Evolutionary conservation across 2,888 invertebrate genomes (phyloP).

Genomic region (Scotopteryx bipunctaria): DNA sequence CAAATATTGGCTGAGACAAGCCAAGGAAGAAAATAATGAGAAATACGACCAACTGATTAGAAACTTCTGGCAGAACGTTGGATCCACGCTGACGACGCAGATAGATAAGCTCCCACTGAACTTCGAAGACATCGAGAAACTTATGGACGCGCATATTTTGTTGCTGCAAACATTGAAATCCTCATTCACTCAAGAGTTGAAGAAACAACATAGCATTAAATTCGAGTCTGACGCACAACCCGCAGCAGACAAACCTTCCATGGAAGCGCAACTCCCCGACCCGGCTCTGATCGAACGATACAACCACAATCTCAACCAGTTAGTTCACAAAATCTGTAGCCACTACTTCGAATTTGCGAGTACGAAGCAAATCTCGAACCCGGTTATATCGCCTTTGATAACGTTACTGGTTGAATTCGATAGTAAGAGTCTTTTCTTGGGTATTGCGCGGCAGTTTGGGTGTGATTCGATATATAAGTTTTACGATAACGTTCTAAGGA

Average conservation of each 20-base stretch:
- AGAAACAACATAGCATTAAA: constrained; percentile 54
- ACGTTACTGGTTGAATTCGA: constrained; percentile 83
- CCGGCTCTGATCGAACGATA: constrained; percentile 55
- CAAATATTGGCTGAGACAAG: constrained; percentile 63
- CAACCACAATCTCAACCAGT: constrained; percentile 65
- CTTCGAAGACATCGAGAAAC: constrained; percentile 63
- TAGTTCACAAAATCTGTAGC: constrained; percentile 73
- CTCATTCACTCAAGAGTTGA: constrained; percentile 46
- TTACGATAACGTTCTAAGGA: constrained; percentile 62
- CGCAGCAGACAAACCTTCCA: background rate
- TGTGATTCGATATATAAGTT: constrained; percentile 47
- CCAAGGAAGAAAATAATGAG: constrained; percentile 43
- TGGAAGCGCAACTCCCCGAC: constrained; percentile 35
- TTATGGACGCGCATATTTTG: constrained; percentile 65
- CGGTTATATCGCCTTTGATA: constrained; percentile 78
- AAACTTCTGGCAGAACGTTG: constrained; percentile 70
- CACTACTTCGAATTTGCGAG: constrained; percentile 83
- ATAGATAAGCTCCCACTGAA: constrained; percentile 65
- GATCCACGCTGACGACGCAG: constrained; percentile 52
- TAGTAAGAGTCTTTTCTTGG: constrained; percentile 76
- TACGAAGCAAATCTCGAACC: constrained; percentile 58
- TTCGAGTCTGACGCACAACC: constrained; percentile 49
- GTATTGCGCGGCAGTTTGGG: constrained; percentile 62
- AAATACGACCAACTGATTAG: constrained; percentile 60
- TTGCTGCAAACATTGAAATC: constrained; percentile 57